These are phyloP conservation scores for Scelioninae gen. 2 DNA, from an alignment of 2,888 invertebrate genomes.

Conservation along the genomic window DNA sequence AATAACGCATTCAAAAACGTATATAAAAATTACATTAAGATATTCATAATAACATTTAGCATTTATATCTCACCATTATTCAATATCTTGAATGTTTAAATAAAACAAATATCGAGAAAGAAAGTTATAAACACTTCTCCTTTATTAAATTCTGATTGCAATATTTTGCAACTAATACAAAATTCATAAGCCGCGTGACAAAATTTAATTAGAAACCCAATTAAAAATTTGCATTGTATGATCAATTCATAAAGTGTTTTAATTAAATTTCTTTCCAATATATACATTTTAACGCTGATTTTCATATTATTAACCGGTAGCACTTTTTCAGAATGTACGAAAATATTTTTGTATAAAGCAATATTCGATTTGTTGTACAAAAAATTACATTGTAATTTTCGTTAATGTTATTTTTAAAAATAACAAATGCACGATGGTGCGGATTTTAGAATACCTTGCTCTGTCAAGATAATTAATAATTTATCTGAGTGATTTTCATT, in stretches of 20 bases:
- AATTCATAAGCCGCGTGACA: too few species aligned
- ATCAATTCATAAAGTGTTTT: conserved; percentile 7
- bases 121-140: too few species aligned
- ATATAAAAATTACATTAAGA: too few species aligned
- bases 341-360: conserved; percentile 12
- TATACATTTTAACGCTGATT: conserved; percentile 13
- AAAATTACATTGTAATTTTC: conserved; percentile 44
- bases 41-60: too few species aligned
- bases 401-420: conserved; percentile 12
- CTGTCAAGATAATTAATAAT: conserved; percentile 37
- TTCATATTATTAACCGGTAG: neutral
- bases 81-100: too few species aligned
- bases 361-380: neutral
- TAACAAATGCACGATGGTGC: conserved; percentile 13
- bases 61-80: too few species aligned
- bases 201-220: conserved; percentile 8
- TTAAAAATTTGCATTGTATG: conserved; percentile 27
- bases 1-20: too few species aligned
- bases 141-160: too few species aligned
- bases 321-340: conserved; percentile 4
- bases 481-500: conserved; percentile 31
- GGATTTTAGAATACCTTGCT: conserved; percentile 11
- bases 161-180: too few species aligned
- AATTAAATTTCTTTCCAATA: conserved; percentile 18
- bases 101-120: too few species aligned